Base-by-base conservation (phyloP, 37 sponge, comb jelly and placozoan species). In the Chondrilla cf. caribensis region DNA sequence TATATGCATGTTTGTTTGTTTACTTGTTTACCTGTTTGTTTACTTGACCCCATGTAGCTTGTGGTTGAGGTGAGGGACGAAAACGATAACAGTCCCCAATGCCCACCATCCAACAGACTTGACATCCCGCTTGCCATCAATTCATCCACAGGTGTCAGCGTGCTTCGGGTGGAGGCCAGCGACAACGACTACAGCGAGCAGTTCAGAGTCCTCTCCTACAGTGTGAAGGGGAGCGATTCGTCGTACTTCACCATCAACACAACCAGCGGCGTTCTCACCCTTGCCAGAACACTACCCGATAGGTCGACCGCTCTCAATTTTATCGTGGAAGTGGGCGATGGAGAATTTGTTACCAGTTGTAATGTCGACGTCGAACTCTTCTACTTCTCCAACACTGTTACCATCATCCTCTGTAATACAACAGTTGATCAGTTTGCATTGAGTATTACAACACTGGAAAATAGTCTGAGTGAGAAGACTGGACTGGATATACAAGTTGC, bases 81-180 rank as follows among this genome's bases (percentile, higher is more conserved):
- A 21, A 73, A 73, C 40, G 76, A 73, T 43, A 73, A 42, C 24
- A n/a, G 14, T 39, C 76, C 76, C 41, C 41, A 73, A 25, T 73
- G 76, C 43, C 76, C 76, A 25, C 44, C 76, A 22, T 18, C n/a
- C 41, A 38, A 15, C 25, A 15, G 15, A 21, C 41, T 17, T 19
- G 76, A 73, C 1, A 15, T 40, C 44, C 5, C 76, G 2, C 6
- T 73, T 22, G 76, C 76, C 41, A 15, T 42, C 76, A 73, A 70
- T 79, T 40, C 59, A 1, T 31, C 37, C 22, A 72, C 38, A 24
- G 84, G 84, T 24, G 28, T 44, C 11, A 36, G 47, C 31, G 84
- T 83, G 4, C 58, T 83, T 25, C 22, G 14, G 31, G 17, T 83
- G 26, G 24, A 28, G 2, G 84, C 84, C 47, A 25, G 31, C 4